Conservation (phyloP, 1,140 invertebrate genomes). For the Drosophila simulans region DNA sequence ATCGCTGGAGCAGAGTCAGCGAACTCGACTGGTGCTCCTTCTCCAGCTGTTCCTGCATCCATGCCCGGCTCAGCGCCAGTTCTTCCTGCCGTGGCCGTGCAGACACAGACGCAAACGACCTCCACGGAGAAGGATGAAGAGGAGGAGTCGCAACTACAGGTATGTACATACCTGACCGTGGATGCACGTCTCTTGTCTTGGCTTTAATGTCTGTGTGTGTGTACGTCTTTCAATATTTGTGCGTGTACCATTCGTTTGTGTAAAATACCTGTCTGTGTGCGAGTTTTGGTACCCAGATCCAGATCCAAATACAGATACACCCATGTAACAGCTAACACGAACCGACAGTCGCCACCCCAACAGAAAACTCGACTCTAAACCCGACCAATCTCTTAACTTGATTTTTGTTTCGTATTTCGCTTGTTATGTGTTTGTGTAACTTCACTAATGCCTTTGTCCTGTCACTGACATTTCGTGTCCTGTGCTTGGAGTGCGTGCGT, state of each 20-base stretch:
- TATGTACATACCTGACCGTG: constrained; percentile 61
- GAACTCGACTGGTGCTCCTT: constrained; percentile 34
- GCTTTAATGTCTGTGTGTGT: constrained; percentile 42
- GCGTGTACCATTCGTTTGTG: constrained; percentile 45
- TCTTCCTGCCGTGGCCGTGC: constrained; percentile 35
- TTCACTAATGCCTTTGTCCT: constrained; percentile 52
- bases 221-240: constrained; percentile 56
- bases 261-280: constrained; percentile 17
- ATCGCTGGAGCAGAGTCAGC: constrained; percentile 33
- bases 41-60: constrained; percentile 10
- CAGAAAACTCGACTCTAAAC: constrained; percentile 14
- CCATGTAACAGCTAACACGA: constrained; percentile 54
- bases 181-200: constrained; percentile 61
- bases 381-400: constrained; percentile 43
- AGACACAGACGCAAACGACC: constrained; percentile 57
- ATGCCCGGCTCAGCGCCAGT: constrained; percentile 17
- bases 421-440: constrained; percentile 52
- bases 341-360: constrained; percentile 33
- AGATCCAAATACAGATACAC: constrained; percentile 11
- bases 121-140: constrained; percentile 26
- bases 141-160: constrained; percentile 67
- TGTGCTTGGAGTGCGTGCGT: constrained; percentile 8
- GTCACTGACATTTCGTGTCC: constrained; percentile 48
- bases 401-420: constrained; percentile 38
- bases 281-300: not conserved